Evolutionary conservation across 1,140 invertebrate species (phyloP), one percentile per base, ranked within the genome.

Genomic region (Nephotettix cincticeps): DNA sequence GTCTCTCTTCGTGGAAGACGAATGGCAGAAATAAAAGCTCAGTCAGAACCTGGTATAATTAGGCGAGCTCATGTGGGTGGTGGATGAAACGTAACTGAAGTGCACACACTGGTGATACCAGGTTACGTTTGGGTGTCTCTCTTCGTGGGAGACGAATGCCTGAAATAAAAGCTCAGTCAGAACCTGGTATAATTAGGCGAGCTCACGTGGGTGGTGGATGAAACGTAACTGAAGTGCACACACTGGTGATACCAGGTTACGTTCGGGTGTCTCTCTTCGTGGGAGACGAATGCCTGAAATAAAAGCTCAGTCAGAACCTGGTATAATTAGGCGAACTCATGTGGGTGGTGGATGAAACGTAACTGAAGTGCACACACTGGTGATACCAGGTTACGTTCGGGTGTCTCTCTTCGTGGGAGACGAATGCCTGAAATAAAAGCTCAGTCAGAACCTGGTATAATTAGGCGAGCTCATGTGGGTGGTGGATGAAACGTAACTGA

Each of bases 81-180:
- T 80, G 2, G 86, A 86, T 21, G 87, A 84, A 75, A 93, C 89
- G 11, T 87, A 85, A 74, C 92, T 87, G 76, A 72, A 43, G 21
- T 91, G 90, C 61, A 95, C 88, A 79, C 94, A 96, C 74, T 96
- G 93, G 75, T 87, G 86, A 81, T 92, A 96, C 84, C 88, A 91
- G 32, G 85, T 87, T 1, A 88, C 83, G 27, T 86, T 84, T 0
- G 92, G 92, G 83, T 95, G 93, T 47, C 81, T 80, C 78, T 92
- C 90, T 43, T 93, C 84, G 76, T 93, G 92, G 81, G 95, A 96
- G 63, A 95, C 85, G 63, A 91, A 79, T 77, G 87, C 87, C 90
- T 93, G 80, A 9, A 81, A 82, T 75, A 54, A 76, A 69, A 36
- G 14, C 32, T n/a, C n/a, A n/a, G n/a, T n/a, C n/a, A n/a, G n/a